Evolutionary conservation across 92 coral and sea anemone species (phyloP).

Genomic region (Porites lobata): DNA sequence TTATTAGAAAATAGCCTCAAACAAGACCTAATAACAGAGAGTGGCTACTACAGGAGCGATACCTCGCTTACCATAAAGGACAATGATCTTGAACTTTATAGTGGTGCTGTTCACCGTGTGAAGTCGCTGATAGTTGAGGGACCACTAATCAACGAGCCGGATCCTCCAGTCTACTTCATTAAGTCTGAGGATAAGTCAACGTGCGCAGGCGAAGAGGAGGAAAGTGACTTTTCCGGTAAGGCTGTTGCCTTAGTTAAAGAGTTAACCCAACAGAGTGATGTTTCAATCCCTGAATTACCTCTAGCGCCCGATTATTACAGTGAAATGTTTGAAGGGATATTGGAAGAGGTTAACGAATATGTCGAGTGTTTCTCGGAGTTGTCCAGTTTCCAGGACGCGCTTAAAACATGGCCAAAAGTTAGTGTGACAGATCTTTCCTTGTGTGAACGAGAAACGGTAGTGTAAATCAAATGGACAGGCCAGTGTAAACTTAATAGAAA

Average conservation of each 20-base stretch:
- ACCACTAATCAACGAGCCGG: slow-evolving; percentile 17
- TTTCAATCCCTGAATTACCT: background rate
- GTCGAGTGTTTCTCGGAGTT: slow-evolving; percentile 28
- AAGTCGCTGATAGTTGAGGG: slow-evolving; percentile 18
- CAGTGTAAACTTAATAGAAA: no score
- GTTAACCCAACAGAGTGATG: background rate
- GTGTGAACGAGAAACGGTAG: slow-evolving; percentile 33
- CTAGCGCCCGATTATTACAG: slow-evolving; percentile 50
- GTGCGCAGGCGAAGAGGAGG: slow-evolving; percentile 25
- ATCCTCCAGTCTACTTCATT: slow-evolving; percentile 14
- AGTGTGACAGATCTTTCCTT: slow-evolving; percentile 20
- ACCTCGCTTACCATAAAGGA: background rate
- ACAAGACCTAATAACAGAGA: background rate
- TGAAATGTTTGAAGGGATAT: slow-evolving; percentile 40
- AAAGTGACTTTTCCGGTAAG: background rate
- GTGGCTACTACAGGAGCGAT: background rate
- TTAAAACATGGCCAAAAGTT: slow-evolving; percentile 30
- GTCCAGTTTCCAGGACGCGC: background rate
- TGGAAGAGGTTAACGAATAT: slow-evolving; percentile 48
- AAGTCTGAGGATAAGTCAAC: background rate
- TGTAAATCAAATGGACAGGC: background rate
- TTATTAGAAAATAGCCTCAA: background rate
- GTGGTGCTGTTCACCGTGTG: background rate
- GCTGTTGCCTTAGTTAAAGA: background rate
- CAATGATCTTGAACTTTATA: no score